Base-by-base conservation (phyloP, 2,888 invertebrate genomes). In the Spodoptera littoralis region DNA sequence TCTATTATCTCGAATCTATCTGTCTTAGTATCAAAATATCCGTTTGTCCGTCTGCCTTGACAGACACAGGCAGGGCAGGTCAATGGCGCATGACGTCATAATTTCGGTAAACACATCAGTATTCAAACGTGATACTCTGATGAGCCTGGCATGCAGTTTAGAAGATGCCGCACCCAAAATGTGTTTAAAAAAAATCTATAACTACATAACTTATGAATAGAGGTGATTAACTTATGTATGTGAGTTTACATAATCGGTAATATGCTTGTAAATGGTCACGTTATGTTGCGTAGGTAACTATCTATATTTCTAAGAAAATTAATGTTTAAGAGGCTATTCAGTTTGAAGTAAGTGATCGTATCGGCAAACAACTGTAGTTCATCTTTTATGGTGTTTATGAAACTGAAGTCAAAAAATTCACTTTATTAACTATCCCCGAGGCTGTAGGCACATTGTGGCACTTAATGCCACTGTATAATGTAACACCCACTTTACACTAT, bases 41-140 rank as follows among this genome's bases (percentile, higher is more conserved):
- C 30, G 58, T 66, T 57, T 76, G 73, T 75, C 52, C 62, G 45
- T 57, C 49, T 78, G 74, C 71, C 71, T 59, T 57, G 13, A 69
- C 73, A 84, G 74, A 80, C 80, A 63, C 68, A 80, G 83, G 87
- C 85, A 77, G 72, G 84, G 81, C 86, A 80, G 91, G 89, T 91
- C 92, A 92, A 90, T 91, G 90, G 84, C 88, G 92, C 88, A 77
- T 92, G 91, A 90, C 89, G 91, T 92, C 92, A 91, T 76, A 69
- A 83, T 66, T 72, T 82, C 83, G 82, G 82, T 82, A 86, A 82
- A 85, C 84, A 85, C 76, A 85, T 85, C 83, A 77, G 77, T 80
- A 80, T 79, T 82, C 84, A 76, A 78, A 62, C 72, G 67, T 77
- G 79, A 81, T 76, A 72, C 69, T 61, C 59, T 63, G 65, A 75